Evolutionary conservation across 2,888 invertebrate species (phyloP), one percentile per base, ranked within the genome.

Genomic region (Rhopalosiphum nymphaeae): DNA sequence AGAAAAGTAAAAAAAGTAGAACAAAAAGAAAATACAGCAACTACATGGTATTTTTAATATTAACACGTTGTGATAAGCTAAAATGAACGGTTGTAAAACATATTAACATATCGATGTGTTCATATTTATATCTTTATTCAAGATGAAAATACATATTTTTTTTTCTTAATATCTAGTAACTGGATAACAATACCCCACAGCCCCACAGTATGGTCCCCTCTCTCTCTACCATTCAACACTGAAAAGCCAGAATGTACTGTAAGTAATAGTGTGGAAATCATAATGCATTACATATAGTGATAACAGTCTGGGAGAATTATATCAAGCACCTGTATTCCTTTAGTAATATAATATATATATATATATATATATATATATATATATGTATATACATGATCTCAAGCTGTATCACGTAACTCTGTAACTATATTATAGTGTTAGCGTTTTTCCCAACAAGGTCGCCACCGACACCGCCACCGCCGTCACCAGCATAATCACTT

Each of bases 381-480:
- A 67, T 67, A n/a, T 67, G 5, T 78, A 78, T 36, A 21, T 36
- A 21, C 36, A 78, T 36, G 53, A 53, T 88, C 88, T 21, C 36
- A 88, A 49, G 36, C 49, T 36, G 46, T 16, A 25, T 61, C 16
- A 36, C 78, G n/a, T 44, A 78, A 44, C 85, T 85, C 85, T 44
- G 56, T 56, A 42, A 67, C 87, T 36, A 36, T 36, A 36, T 26
- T 11, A 61, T 78, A 67, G 29, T 91, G n/a, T 61, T 67, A 16
- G 61, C 26, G 84, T 29, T 87, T 91, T 91, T 53, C 86, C 53
- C 16, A 87, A 16, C 94, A 91, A 94, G 91, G 94, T 94, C 90
- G 91, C 46, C 85, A 29, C 78, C 67, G 42, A n/a, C 49, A n/a
- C 90, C 90, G 26, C 61, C 91, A 44, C 53, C 29, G 89, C 46